Conservation (phyloP, 1,140 invertebrate species). For the Drosophila subobscura region DNA sequence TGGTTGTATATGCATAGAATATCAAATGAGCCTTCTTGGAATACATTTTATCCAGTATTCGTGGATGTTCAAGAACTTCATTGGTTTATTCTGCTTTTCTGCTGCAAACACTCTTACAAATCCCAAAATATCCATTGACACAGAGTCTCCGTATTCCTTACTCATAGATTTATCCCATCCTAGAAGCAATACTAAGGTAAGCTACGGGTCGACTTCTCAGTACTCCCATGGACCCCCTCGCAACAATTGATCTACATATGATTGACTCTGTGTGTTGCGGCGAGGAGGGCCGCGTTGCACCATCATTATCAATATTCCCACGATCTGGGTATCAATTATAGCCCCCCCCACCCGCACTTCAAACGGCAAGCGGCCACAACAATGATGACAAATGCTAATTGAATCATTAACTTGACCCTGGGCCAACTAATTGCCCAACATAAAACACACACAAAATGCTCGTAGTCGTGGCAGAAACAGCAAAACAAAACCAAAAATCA, state of each 20-base stretch:
- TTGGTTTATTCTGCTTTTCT: too few relatives aligned
- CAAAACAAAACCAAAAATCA: neutral
- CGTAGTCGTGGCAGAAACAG: constrained; percentile 5
- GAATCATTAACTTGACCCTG: constrained; percentile 79
- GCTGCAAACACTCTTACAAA: too few relatives aligned
- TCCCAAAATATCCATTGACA: too few relatives aligned
- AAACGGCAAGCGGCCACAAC: constrained; percentile 18
- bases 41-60: too few relatives aligned
- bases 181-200: too few relatives aligned
- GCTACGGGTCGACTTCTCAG: too few relatives aligned
- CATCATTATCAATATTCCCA: constrained; percentile 74
- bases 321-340: constrained; percentile 72
- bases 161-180: too few relatives aligned
- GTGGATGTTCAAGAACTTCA: too few relatives aligned
- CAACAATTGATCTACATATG: constrained; percentile 13
- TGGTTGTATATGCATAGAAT: too few relatives aligned
- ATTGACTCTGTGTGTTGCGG: neutral
- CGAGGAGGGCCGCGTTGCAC: constrained; percentile 6
- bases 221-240: too few relatives aligned
- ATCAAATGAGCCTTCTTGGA: too few relatives aligned
- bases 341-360: neutral
- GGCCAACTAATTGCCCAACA: constrained; percentile 68
- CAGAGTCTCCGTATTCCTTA: too few relatives aligned
- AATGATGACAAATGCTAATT: constrained; percentile 78
- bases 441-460: constrained; percentile 55